Base-by-base conservation (phyloP, 2,888 invertebrate species). In the Meghimatium bilineatum region DNA sequence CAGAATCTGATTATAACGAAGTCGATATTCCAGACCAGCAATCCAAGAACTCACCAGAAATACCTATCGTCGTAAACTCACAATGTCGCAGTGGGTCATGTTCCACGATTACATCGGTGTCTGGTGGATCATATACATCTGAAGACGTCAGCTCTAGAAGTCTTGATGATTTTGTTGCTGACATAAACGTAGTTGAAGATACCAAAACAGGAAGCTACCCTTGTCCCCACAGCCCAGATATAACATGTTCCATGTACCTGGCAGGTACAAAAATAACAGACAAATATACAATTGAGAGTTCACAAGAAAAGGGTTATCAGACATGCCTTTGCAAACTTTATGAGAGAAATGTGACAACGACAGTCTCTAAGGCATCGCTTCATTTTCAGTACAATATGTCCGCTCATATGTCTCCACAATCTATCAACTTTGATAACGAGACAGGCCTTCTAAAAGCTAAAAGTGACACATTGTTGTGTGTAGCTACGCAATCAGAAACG, bases 1-100 rank as follows among this genome's bases (percentile, higher is more conserved):
- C 83, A 1, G 78, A 83, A 23, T 82, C 49, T n/a, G 82, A 76
- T 20, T 82, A 44, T 52, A 69, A 52, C 26, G 74, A 74, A 1
- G 32, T 32, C 17, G 52, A 52, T 17, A 23, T 52, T 74, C 52
- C 32, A 52, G 20, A 52, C 1, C 52, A 49, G 12, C 52, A 32
- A 23, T 32, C 74, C 74, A 74, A 34, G 10, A 10, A 0, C 20
- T 74, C 77, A 3, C 60, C 36, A 63, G 75, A 32, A 56, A 34
- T 44, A 2, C 32, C 34, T 1, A 78, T 36, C 1, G 12, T 34
- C 36, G 71, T 3, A n/a, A 20, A 67, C 52, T 36, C 69, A 34
- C 69, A 36, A n/a, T 34, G 34, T 10, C 44, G 78, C 23, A 78
- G 44, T 26, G 29, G 34, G 3, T 78, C 78, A 1, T 66, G 66